Evolutionary conservation across 2,888 invertebrate genomes (phyloP).

Genomic region (Lobophora halterata): DNA sequence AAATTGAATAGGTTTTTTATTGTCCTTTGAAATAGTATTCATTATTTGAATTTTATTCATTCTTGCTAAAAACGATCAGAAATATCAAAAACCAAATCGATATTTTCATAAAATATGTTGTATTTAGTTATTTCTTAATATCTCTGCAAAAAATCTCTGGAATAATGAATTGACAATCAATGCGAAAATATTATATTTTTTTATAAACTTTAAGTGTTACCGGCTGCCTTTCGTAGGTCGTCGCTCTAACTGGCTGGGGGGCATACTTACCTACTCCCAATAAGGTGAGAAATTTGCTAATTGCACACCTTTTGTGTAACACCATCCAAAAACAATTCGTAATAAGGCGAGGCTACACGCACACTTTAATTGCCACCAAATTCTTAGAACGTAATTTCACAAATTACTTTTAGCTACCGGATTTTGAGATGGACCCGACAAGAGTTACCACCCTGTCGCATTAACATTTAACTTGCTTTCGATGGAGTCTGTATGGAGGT

Average conservation of each 20-base stretch:
- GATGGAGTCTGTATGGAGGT: neutral
- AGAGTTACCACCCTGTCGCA: constrained; percentile 51
- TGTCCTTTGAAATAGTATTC: no score
- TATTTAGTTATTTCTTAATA: no score
- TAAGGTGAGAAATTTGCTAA: constrained; percentile 16
- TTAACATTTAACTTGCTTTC: constrained; percentile 18
- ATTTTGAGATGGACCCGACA: constrained; percentile 64
- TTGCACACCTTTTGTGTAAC: constrained; percentile 25
- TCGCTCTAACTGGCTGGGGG: no score
- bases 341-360: constrained; percentile 26
- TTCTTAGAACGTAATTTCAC: constrained; percentile 81
- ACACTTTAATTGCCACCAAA: constrained; percentile 71
- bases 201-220: no score
- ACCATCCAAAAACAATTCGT: constrained; percentile 35
- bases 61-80: no score
- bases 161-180: no score
- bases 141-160: no score
- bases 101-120: no score
- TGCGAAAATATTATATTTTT: no score
- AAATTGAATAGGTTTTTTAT: neutral
- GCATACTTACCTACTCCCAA: constrained; percentile 9
- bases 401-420: constrained; percentile 79
- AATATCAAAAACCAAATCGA: no score
- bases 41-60: no score
- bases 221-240: no score